Percentiles rank a stretch among this genome's conserved stretches.
phyloP scores from a whole-genome alignment of 2,113 vertebrate species.

The Erythrocercus mccallii region DNA sequence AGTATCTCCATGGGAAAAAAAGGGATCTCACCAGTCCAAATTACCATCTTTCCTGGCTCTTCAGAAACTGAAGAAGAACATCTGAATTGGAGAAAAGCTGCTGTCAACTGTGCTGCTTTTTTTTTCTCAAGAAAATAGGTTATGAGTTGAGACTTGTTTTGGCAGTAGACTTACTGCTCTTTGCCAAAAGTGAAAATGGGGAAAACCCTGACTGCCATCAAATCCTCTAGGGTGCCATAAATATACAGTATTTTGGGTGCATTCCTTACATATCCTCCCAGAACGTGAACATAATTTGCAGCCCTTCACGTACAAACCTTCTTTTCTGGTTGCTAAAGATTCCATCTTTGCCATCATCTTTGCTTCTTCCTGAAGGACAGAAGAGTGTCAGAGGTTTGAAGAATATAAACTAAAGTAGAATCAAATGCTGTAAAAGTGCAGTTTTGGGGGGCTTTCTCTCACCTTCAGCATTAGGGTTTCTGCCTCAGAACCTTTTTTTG shows the following conservation, averaged over 20 bases:
- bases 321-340: neutral
- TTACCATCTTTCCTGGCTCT: neutral
- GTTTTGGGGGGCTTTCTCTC: neutral
- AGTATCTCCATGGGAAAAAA: neutral
- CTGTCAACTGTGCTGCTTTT: neutral
- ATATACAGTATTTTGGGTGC: neutral
- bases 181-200: neutral
- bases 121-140: neutral
- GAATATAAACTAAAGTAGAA: neutral
- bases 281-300: neutral
- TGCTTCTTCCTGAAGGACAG: neutral
- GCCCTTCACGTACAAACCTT: neutral
- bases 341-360: neutral
- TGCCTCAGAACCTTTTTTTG: neutral
- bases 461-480: neutral
- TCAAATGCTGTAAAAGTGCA: neutral
- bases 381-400: neutral
- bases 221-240: neutral
- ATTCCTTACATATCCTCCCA: neutral
- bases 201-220: neutral
- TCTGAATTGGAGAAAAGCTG: neutral
- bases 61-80: neutral
- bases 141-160: neutral
- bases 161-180: neutral
- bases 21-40: neutral